Conservation (phyloP, 2,888 invertebrate genomes). For the Dione juno region DNA sequence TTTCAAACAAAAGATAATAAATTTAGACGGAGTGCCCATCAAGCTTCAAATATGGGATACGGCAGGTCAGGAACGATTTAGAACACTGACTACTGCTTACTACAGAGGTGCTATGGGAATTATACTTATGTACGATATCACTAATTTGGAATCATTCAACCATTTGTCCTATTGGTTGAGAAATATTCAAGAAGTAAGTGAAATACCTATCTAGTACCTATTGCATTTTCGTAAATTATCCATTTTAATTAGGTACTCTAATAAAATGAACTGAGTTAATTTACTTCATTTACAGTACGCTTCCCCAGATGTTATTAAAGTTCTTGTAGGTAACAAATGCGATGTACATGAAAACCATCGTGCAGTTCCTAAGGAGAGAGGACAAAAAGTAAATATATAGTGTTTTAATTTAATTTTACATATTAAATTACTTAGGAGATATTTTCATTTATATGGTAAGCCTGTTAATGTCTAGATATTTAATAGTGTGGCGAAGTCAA, state of each 20-base stretch:
- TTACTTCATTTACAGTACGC: slow-evolving; percentile 86
- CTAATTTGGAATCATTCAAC: slow-evolving; percentile 94
- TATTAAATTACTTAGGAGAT: no score
- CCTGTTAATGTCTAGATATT: no score
- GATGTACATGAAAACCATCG: slow-evolving; percentile 89
- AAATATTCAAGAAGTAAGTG: slow-evolving; percentile 92
- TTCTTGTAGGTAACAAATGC: slow-evolving; percentile 93
- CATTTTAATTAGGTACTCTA: no score
- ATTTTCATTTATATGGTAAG: no score
- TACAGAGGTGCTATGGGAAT: slow-evolving; percentile 96
- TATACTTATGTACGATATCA: slow-evolving; percentile 94
- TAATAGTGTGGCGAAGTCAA: no score
- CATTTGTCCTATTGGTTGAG: slow-evolving; percentile 95
- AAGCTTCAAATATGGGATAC: slow-evolving; percentile 95
- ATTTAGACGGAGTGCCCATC: slow-evolving; percentile 92
- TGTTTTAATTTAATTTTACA: no score
- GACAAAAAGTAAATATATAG: slow-evolving; percentile 87
- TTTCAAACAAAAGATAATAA: slow-evolving; percentile 95
- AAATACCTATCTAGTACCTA: neutral
- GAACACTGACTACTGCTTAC: slow-evolving; percentile 93
- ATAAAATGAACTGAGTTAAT: neutral
- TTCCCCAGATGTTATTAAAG: slow-evolving; percentile 93
- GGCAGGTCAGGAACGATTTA: slow-evolving; percentile 89
- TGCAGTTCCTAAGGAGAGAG: slow-evolving; percentile 90
- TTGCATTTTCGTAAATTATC: neutral